Evolutionary conservation across 1,140 invertebrate species (phyloP).

Genomic region (Hylyphantes graminicola): DNA sequence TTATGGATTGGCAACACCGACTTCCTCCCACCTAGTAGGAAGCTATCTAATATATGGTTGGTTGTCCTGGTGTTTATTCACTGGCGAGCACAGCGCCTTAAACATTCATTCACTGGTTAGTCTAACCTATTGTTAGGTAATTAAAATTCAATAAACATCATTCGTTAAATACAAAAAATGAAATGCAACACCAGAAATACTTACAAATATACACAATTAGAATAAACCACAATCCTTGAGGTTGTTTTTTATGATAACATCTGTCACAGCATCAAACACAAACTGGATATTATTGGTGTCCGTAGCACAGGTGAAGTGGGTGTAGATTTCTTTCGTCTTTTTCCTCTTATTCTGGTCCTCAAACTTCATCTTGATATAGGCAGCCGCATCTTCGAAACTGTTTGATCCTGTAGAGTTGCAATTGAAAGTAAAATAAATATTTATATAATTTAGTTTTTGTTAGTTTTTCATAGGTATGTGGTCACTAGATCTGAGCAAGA

Average conservation of each 20-base stretch:
- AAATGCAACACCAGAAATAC: background rate
- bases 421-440: background rate
- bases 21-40: too few species aligned
- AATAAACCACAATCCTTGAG: constrained; percentile 90
- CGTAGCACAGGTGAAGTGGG: constrained; percentile 91
- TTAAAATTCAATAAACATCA: too few species aligned
- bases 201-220: constrained; percentile 65
- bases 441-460: too few species aligned
- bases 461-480: too few species aligned
- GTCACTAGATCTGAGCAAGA: too few species aligned
- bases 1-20: too few species aligned
- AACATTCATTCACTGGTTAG: too few species aligned
- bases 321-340: constrained; percentile 91
- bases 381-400: constrained; percentile 85
- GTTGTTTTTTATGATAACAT: constrained; percentile 94
- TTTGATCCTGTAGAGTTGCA: constrained; percentile 76
- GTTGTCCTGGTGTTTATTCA: too few species aligned
- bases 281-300: constrained; percentile 92
- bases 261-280: constrained; percentile 91
- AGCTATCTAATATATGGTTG: too few species aligned
- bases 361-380: constrained; percentile 90
- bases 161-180: too few species aligned
- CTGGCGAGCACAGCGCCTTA: too few species aligned
- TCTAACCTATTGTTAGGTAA: too few species aligned
- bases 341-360: constrained; percentile 85